Base-by-base conservation (phyloP, 2,113 vertebrate species). In the Panthera leo region DNA sequence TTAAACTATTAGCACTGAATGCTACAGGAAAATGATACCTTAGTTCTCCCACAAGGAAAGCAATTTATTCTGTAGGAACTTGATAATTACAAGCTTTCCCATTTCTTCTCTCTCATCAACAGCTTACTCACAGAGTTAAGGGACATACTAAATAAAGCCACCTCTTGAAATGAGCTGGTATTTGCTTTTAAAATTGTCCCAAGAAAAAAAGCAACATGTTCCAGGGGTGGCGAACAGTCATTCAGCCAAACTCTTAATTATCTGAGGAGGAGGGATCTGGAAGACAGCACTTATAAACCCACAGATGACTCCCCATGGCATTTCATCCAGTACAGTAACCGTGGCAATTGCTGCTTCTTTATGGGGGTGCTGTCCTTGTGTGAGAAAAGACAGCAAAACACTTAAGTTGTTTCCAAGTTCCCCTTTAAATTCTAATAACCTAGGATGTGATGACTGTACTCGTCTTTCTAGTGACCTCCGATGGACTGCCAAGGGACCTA, bases 41-140 rank as follows among this genome's bases (percentile, higher is more conserved):
- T 36, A n/a, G 8, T 78, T 68, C 76, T 84, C 16, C 75, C 0
- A 90, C 29, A 48, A 55, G 71, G 39, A 86, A 65, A 91, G 48
- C 96, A 58, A 34, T 45, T 31, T 48, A 45, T 27, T 85, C 58
- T 48, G 42, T 1, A 85, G 65, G 61, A 48, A 61, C 78, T 29
- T 51, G 61, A 58, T 96, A 97, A 97, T 95, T 79, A 96, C 71
- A 91, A 53, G 75, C 61, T 71, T 98, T 48, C 23, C 39, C 6
- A 39, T 51, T 63, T 25, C 34, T 78, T n/a, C 39, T 45, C 2
- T 19, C 93, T 97, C 25, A 53, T 36, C 27, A 53, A 67, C 53
- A 84, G 86, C 79, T 94, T 53, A 85, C n/a, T 96, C 84, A 48
- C 27, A 51, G 0, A 70, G 73, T 48, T 86, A 67, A 89, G 87